Evolutionary conservation across 2,113 vertebrate genomes (phyloP).

Genomic region (Catharus bicknelli): DNA sequence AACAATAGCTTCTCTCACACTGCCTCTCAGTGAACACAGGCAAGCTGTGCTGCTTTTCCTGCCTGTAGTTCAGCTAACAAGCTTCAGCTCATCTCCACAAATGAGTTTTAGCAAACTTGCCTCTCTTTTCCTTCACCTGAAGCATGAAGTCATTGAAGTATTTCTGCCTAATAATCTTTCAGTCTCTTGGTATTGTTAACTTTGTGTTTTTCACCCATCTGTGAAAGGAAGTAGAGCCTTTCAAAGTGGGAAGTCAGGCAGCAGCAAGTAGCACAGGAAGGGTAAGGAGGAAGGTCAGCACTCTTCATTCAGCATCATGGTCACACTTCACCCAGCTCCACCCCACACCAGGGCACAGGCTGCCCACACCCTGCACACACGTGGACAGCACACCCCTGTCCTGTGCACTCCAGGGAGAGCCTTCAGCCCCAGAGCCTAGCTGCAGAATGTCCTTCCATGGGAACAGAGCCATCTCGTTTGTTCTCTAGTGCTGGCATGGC

Average conservation of each 20-base stretch:
- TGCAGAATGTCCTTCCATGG: not conserved
- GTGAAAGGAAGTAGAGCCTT: not conserved
- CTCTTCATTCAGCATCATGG: not conserved
- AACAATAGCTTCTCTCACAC: slow-evolving; percentile 50
- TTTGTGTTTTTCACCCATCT: not conserved
- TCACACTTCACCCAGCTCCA: not conserved
- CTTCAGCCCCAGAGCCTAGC: not conserved
- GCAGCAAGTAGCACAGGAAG: not conserved
- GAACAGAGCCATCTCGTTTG: not conserved
- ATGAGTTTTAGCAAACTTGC: slow-evolving; percentile 43
- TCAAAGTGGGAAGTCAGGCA: not conserved
- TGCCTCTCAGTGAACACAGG: slow-evolving; percentile 52
- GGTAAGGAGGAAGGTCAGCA: not conserved
- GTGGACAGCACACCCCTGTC: fast-evolving
- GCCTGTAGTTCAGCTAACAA: slow-evolving; percentile 70
- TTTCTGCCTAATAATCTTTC: not conserved
- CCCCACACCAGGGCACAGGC: not conserved
- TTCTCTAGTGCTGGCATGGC: not conserved
- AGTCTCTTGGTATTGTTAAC: not conserved
- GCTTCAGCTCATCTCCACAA: slow-evolving; percentile 64
- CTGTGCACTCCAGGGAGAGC: not conserved
- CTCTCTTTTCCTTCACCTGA: slow-evolving; percentile 1
- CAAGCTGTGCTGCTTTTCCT: slow-evolving; percentile 41
- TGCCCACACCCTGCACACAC: fast-evolving
- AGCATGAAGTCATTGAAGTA: not conserved